phyloP scores from a whole-genome alignment of 2,888 invertebrate species.

The Aspidiotus destructor region DNA sequence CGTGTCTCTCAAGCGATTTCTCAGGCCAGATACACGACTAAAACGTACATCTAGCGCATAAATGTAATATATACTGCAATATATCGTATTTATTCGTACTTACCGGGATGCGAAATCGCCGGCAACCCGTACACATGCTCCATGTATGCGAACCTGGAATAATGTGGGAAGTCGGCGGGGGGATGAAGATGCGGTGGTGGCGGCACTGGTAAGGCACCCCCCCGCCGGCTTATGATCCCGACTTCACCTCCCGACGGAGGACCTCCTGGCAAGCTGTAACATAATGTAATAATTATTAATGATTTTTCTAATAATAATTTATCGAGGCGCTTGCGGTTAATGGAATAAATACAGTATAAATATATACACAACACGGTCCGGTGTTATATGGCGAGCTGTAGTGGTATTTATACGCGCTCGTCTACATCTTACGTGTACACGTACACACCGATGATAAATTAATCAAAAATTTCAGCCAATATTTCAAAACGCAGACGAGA shows the following conservation, averaged over 20 bases:
- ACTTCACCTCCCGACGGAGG: conserved; percentile 23
- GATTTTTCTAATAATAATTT: conserved; percentile 26
- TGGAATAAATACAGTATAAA: conserved; percentile 9
- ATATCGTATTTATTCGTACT: background rate
- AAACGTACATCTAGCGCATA: too few relatives aligned
- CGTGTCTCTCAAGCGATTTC: too few relatives aligned
- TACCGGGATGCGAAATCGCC: conserved; percentile 15
- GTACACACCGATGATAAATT: conserved; percentile 17
- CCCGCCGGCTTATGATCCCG: conserved; percentile 34
- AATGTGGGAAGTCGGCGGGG: conserved; percentile 49
- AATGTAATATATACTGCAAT: too few relatives aligned
- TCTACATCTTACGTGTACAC: too few relatives aligned
- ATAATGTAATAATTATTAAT: conserved; percentile 32
- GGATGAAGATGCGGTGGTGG: conserved; percentile 49
- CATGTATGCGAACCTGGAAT: conserved; percentile 22
- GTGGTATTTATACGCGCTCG: too few relatives aligned
- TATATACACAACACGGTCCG: background rate
- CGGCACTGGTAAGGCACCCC: conserved; percentile 46
- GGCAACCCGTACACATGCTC: conserved; percentile 26
- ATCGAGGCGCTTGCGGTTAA: conserved; percentile 28
- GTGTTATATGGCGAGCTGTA: too few relatives aligned
- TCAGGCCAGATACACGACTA: too few relatives aligned
- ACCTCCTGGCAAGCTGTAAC: conserved; percentile 30
- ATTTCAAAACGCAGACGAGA: too few relatives aligned
- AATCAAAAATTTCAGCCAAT: conserved; percentile 5